Conservation (phyloP, 2,888 invertebrate genomes). For the Cyrtodaria siliqua region DNA sequence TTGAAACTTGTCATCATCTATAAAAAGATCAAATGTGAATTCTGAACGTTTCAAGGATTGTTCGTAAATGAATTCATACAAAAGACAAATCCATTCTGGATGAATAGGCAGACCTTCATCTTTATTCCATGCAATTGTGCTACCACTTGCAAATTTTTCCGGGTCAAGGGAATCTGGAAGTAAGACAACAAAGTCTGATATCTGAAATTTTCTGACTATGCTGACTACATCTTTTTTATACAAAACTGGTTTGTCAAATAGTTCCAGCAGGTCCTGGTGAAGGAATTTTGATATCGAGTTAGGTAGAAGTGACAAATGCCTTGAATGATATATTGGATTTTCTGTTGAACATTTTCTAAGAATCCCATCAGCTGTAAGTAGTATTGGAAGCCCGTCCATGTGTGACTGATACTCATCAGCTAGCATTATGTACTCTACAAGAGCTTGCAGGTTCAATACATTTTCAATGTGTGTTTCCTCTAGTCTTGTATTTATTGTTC, state of each 20-base stretch:
- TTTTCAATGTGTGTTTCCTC: slow-evolving; percentile 19
- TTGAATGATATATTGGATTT: slow-evolving; percentile 36
- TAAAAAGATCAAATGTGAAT: too few species aligned
- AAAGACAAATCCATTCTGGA: slow-evolving; percentile 6
- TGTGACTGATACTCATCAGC: slow-evolving; percentile 18
- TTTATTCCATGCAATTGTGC: slow-evolving; percentile 1
- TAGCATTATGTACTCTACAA: slow-evolving; percentile 30
- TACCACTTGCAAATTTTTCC: neutral
- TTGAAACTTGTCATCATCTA: too few species aligned
- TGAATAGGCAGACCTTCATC: neutral
- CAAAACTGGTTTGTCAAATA: neutral
- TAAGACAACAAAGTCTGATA: slow-evolving; percentile 1
- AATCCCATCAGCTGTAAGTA: slow-evolving; percentile 41
- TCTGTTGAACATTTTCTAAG: slow-evolving; percentile 19
- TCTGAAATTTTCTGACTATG: slow-evolving; percentile 2
- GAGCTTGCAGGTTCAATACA: slow-evolving; percentile 10
- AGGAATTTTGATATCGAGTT: slow-evolving; percentile 35
- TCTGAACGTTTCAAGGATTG: too few species aligned
- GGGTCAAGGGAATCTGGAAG: neutral
- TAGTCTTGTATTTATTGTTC: slow-evolving; percentile 10
- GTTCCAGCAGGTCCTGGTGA: slow-evolving; percentile 18
- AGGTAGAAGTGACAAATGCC: slow-evolving; percentile 33
- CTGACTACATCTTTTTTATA: neutral
- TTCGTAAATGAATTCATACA: slow-evolving; percentile 16
- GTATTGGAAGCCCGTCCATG: slow-evolving; percentile 53